Conservation (phyloP, 2,113 vertebrate genomes). For the Marmota monax region DNA sequence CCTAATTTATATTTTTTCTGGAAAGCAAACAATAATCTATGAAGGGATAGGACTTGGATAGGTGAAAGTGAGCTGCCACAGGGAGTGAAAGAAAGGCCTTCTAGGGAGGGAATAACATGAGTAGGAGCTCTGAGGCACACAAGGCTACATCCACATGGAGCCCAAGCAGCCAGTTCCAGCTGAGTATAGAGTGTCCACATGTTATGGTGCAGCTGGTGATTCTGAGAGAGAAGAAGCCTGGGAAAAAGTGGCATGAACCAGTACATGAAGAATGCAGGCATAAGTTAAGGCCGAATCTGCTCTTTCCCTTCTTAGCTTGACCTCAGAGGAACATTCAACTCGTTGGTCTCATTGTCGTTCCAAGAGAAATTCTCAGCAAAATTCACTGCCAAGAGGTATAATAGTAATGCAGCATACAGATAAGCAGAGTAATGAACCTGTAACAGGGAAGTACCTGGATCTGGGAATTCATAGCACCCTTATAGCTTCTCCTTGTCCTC, state of each 20-base stretch:
- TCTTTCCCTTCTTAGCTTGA: background rate
- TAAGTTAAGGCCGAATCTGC: background rate
- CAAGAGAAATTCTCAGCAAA: constrained; percentile 33
- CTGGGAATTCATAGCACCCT: constrained; percentile 37
- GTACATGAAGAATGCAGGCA: background rate
- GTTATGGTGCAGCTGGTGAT: too few species aligned
- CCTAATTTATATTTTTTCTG: background rate
- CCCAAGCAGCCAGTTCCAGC: fast-evolving
- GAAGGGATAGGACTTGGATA: background rate
- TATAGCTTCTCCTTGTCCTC: background rate
- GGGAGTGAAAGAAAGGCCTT: background rate
- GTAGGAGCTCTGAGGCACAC: background rate
- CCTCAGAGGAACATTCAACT: background rate
- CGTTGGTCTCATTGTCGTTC: background rate
- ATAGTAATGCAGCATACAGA: background rate
- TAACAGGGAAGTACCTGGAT: background rate
- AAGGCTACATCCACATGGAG: fast-evolving
- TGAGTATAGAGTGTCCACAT: background rate
- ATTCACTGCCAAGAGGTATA: background rate
- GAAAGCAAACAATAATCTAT: background rate
- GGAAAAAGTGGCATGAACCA: background rate
- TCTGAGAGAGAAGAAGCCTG: background rate
- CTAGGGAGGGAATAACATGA: background rate
- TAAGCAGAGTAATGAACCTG: background rate
- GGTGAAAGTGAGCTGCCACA: background rate